A percentile compares a stretch with the other conserved stretches of the same genome.
Conservation (phyloP, 1,140 invertebrate species). For the Lasaia peninsularis region DNA sequence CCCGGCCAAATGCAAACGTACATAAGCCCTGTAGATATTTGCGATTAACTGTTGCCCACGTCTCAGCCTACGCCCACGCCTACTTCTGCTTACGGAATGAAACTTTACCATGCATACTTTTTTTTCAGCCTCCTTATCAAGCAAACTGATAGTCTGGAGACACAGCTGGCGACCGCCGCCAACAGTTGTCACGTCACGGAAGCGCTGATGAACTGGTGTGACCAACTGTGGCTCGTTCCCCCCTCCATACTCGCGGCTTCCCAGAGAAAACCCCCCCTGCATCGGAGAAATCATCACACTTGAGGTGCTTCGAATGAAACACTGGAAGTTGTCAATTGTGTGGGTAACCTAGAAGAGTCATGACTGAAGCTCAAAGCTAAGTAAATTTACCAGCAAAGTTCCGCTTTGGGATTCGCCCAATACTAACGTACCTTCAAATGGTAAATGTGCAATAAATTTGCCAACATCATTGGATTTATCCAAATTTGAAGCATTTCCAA, state of each 20-base stretch:
- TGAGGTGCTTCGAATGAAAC: constrained; percentile 31
- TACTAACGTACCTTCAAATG: too few relatives aligned
- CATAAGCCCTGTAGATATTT: too few relatives aligned
- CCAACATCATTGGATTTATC: too few relatives aligned
- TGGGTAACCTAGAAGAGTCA: not conserved
- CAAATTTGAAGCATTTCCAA: too few relatives aligned
- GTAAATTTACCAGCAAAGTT: not conserved
- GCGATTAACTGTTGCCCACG: too few relatives aligned
- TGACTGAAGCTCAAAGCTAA: not conserved
- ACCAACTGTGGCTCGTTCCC: constrained; percentile 89
- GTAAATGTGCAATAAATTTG: too few relatives aligned
- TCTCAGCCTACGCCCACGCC: too few relatives aligned
- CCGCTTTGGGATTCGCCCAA: too few relatives aligned
- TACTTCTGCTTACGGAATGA: too few relatives aligned
- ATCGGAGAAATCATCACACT: constrained; percentile 49
- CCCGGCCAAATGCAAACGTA: too few relatives aligned
- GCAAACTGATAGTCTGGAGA: constrained; percentile 79
- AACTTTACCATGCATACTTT: too few relatives aligned
- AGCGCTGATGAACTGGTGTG: constrained; percentile 84
- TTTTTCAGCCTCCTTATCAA: constrained; percentile 73
- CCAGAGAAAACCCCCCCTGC: constrained; percentile 52
- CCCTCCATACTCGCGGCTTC: constrained; percentile 56
- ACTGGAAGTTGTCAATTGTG: not conserved
- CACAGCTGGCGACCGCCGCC: constrained; percentile 89
- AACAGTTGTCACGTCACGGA: constrained; percentile 89